Evolutionary conservation across 1,140 invertebrate genomes (phyloP).

Genomic region (Vollenhovia emeryi): DNA sequence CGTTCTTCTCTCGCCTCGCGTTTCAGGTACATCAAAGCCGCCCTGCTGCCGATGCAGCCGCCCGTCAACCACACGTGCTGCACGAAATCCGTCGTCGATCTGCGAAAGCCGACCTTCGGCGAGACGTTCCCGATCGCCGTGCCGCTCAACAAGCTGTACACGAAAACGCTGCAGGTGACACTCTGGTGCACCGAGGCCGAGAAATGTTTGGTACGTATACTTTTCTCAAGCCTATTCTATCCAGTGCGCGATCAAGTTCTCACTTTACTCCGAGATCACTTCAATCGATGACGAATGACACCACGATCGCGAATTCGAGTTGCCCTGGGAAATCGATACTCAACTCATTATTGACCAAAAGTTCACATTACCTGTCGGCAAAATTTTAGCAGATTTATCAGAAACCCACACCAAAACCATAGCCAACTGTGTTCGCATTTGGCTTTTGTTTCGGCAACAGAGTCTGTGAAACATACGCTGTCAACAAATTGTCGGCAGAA

Average conservation of each 20-base stretch:
- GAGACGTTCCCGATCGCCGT: slow-evolving; percentile 92
- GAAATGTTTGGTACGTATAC: slow-evolving; percentile 92
- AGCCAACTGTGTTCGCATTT: too few species aligned
- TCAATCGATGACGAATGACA: not conserved
- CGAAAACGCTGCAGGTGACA: slow-evolving; percentile 96
- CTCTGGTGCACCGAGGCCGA: slow-evolving; percentile 91
- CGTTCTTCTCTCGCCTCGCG: slow-evolving; percentile 8
- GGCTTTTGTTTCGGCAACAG: too few species aligned
- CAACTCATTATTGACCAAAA: not conserved
- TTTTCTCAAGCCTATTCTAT: slow-evolving; percentile 24
- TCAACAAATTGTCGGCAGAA: too few species aligned
- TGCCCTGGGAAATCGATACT: not conserved
- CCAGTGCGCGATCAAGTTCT: not conserved
- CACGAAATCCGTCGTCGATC: slow-evolving; percentile 90
- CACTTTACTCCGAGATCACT: not conserved
- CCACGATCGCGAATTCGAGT: not conserved
- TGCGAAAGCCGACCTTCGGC: slow-evolving; percentile 92
- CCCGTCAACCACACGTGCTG: slow-evolving; percentile 88
- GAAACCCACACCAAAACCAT: too few species aligned
- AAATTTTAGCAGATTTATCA: too few species aligned
- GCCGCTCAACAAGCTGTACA: slow-evolving; percentile 90
- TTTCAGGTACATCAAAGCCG: slow-evolving; percentile 92
- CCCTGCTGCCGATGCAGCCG: slow-evolving; percentile 90
- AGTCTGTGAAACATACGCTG: too few species aligned
- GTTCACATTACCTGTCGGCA: too few species aligned